phyloP scores from a whole-genome alignment of 2,797 vertebrate species.

The Gobio occitaniae region DNA sequence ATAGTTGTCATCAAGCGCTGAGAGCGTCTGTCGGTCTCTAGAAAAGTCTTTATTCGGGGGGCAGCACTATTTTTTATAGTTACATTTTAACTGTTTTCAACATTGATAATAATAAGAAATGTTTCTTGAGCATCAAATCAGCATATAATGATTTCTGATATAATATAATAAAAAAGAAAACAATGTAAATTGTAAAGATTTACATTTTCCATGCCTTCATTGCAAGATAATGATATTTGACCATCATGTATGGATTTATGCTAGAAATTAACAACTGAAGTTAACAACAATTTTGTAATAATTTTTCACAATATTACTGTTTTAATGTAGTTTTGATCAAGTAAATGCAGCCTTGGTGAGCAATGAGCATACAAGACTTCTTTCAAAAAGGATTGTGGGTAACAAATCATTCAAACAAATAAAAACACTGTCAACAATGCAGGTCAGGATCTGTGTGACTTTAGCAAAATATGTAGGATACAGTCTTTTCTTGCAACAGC shows the following conservation, averaged over 20 bases:
- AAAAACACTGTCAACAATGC: neutral
- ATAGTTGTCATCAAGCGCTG: too few species aligned
- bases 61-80: too few species aligned
- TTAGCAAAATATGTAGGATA: neutral
- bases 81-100: neutral
- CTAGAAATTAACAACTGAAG: conserved; percentile 13
- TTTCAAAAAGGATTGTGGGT: neutral
- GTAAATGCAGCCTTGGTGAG: neutral
- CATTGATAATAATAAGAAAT: neutral
- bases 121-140: neutral
- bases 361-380: neutral
- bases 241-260: conserved; percentile 29
- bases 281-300: neutral
- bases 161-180: neutral
- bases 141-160: neutral
- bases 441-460: neutral
- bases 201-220: conserved; percentile 20
- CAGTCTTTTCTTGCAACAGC: neutral
- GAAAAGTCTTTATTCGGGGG: too few species aligned
- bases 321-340: neutral
- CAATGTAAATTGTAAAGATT: neutral
- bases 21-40: too few species aligned
- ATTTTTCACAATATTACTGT: neutral
- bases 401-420: neutral
- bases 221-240: conserved; percentile 19